These are phyloP conservation scores for Drosophila simulans DNA, from an alignment of 1,140 invertebrate species.

Conservation along the genomic window DNA sequence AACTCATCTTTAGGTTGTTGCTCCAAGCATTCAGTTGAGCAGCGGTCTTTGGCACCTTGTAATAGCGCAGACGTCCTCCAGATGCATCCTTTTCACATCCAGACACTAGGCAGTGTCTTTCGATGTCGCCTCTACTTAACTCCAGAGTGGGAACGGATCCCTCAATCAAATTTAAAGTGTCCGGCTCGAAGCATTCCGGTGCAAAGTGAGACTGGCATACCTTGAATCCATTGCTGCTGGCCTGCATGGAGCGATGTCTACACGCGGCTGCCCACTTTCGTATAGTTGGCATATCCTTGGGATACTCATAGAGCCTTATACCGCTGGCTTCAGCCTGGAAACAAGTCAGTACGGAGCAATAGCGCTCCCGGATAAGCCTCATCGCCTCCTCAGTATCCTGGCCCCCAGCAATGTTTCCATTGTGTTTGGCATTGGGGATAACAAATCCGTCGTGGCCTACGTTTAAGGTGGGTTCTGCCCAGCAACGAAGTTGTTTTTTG, in stretches of 20 bases:
- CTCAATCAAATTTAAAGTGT: constrained; percentile 39
- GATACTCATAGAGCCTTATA: constrained; percentile 59
- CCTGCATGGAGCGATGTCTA: constrained; percentile 70
- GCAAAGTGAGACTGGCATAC: constrained; percentile 68
- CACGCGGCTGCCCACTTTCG: constrained; percentile 72
- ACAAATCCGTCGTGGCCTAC: constrained; percentile 64
- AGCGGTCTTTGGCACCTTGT: constrained; percentile 52
- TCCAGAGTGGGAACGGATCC: constrained; percentile 67
- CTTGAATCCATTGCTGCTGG: constrained; percentile 65
- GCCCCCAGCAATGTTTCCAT: constrained; percentile 59
- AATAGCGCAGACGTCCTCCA: constrained; percentile 30
- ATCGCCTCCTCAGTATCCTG: constrained; percentile 44
- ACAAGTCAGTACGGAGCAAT: constrained; percentile 67
- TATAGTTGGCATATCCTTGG: constrained; percentile 50
- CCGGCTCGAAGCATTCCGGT: constrained; percentile 50
- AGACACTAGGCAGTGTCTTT: constrained; percentile 45
- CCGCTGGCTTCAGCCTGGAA: constrained; percentile 48
- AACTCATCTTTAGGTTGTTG: constrained; percentile 53
- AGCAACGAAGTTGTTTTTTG: constrained; percentile 62
- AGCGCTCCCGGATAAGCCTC: constrained; percentile 64
- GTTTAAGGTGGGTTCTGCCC: constrained; percentile 71
- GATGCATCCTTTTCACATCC: constrained; percentile 38
- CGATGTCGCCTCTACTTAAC: constrained; percentile 21
- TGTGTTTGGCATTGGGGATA: constrained; percentile 64
- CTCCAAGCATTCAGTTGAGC: constrained; percentile 53